These are phyloP conservation scores for Typhlomys cinereus DNA, from an alignment of 2,113 vertebrate genomes.

Conservation along the genomic window DNA sequence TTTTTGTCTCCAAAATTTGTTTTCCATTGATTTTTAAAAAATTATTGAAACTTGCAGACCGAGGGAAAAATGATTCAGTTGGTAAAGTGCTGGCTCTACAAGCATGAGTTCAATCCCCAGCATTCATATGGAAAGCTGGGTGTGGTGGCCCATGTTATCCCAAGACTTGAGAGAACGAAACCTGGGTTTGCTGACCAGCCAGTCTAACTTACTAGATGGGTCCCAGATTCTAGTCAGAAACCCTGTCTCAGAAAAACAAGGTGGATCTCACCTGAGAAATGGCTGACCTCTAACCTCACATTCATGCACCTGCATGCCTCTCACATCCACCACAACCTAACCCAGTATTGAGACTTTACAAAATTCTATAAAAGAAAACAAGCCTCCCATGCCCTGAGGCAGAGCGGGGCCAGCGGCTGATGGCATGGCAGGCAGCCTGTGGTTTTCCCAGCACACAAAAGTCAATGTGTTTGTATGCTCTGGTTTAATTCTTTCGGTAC, in stretches of 20 bases:
- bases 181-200: too few relatives aligned
- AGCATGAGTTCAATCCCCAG: too few relatives aligned
- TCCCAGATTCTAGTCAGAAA: not conserved
- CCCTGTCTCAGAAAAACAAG: not conserved
- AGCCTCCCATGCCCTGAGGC: not conserved
- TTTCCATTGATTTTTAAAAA: not conserved
- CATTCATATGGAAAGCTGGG: too few relatives aligned
- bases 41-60: not conserved
- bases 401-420: too few relatives aligned
- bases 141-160: not conserved
- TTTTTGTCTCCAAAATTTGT: slow-evolving; percentile 14
- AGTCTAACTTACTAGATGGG: not conserved
- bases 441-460: not conserved
- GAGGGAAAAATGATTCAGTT: not conserved
- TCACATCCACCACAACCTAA: too few relatives aligned
- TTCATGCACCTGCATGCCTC: not conserved
- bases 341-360: too few relatives aligned
- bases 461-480: not conserved
- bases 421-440: not conserved
- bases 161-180: not conserved
- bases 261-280: not conserved
- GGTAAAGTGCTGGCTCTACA: not conserved
- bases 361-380: not conserved
- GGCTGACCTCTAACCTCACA: too few relatives aligned
- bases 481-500: not conserved